Base-by-base conservation (phyloP, 2,113 vertebrate species). In the Anser brachyrhynchus region DNA sequence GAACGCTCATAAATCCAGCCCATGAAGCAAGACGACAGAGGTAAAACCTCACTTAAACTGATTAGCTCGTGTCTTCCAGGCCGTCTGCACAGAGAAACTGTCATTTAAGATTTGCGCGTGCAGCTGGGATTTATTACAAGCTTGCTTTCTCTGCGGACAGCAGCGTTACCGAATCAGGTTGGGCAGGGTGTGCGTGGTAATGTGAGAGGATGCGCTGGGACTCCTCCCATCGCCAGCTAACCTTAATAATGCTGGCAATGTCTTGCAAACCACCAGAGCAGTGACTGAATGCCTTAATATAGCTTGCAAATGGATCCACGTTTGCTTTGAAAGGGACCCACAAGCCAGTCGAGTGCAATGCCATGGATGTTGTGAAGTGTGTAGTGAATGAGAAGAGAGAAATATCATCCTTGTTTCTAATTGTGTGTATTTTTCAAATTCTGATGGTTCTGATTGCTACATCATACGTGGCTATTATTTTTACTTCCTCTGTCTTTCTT, bases 401-500 rank as follows among this genome's bases (percentile, higher is more conserved):
- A 52, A 59, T 35, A 57, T 92, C 1, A 0, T 37, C 39, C 69
- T 81, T 7, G 6, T 12, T 46, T 31, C 71, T 37, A 11, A 11
- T 46, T 0, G 0, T 0, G 4, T 8, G 20, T 5, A 4, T 52
- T 66, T 67, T 51, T 33, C 59, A 1, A 0, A 2, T 58, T 28
- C 69, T 10, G 23, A 7, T 16, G 12, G 29, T 49, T 75, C 75
- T 22, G 25, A 2, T 20, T 20, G 57, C 78, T 66, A 7, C 54
- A 18, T 41, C 8, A 1, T 12, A 1, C 0, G 0, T 9, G 18
- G 22, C 26, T 33, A 1, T 3, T 41, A 3, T 28, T 77, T 69
- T 58, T 41, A 35, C 5, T 54, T 62, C 52, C 57, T 61, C 37
- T 58, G 29, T 25, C 65, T 70, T 43, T 11, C 71, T 70, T 64